Evolutionary conservation across 2,888 invertebrate species (phyloP).

Genomic region (Diabrotica balteata): DNA sequence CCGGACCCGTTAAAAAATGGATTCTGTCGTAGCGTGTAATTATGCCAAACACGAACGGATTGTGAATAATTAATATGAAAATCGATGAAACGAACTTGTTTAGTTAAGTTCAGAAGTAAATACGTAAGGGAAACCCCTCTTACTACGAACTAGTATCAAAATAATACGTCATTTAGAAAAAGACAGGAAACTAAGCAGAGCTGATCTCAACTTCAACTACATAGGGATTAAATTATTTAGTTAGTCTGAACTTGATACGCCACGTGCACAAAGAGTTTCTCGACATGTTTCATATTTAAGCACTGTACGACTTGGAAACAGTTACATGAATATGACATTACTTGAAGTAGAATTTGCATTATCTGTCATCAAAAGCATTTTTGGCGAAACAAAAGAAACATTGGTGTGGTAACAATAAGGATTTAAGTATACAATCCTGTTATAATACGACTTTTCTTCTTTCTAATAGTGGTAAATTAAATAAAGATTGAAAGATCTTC

Average conservation of each 20-base stretch:
- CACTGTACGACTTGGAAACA: constrained; percentile 9
- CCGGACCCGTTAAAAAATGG: too few species aligned
- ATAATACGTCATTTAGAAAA: constrained; percentile 12
- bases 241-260: constrained; percentile 15
- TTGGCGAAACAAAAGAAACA: constrained; percentile 14
- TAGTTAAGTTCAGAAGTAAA: too few species aligned
- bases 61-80: too few species aligned
- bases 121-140: too few species aligned
- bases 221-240: constrained; percentile 15
- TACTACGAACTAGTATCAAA: neutral
- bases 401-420: constrained; percentile 1
- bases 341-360: constrained; percentile 11
- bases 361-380: constrained; percentile 6
- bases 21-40: too few species aligned
- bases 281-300: constrained; percentile 12
- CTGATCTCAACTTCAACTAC: constrained; percentile 12
- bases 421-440: constrained; percentile 2
- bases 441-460: neutral
- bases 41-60: too few species aligned
- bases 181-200: constrained; percentile 10
- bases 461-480: too few species aligned
- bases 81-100: too few species aligned
- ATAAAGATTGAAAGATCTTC: too few species aligned
- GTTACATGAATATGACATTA: constrained; percentile 15
- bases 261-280: constrained; percentile 13